phyloP scores from a whole-genome alignment of 2,113 vertebrate genomes.

The Solea senegalensis region DNA sequence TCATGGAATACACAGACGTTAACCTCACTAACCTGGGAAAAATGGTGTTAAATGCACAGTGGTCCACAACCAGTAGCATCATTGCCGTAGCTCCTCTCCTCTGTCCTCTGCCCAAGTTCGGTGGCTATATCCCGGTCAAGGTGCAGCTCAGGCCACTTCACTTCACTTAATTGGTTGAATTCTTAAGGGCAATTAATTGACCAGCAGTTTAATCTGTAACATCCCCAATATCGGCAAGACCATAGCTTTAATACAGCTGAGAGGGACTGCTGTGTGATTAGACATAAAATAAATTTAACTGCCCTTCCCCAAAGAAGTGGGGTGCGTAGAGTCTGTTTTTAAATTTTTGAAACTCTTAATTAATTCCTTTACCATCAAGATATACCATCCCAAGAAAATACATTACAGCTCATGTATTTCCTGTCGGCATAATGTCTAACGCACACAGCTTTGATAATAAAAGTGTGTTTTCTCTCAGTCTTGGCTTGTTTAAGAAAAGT shows the following conservation, averaged over 20 bases:
- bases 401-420: constrained; percentile 31
- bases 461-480: constrained; percentile 15
- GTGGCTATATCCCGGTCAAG: no score
- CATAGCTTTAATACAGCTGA: neutral
- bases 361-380: constrained; percentile 19
- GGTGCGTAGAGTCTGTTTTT: neutral
- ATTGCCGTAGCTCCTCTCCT: no score
- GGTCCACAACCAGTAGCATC: no score
- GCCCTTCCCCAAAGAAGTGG: neutral
- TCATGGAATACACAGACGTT: no score
- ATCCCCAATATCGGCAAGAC: no score
- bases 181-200: no score
- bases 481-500: constrained; percentile 56
- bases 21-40: no score
- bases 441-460: constrained; percentile 40
- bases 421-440: constrained; percentile 33
- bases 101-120: no score
- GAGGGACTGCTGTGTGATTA: neutral
- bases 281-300: neutral
- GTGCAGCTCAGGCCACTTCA: no score
- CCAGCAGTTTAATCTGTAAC: no score
- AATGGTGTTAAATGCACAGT: no score
- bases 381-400: constrained; percentile 8
- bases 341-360: neutral
- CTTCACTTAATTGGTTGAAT: no score